Evolutionary conservation across 2,113 vertebrate species (phyloP), one percentile per base, ranked within the genome.

Genomic region (Macaca nemestrina): DNA sequence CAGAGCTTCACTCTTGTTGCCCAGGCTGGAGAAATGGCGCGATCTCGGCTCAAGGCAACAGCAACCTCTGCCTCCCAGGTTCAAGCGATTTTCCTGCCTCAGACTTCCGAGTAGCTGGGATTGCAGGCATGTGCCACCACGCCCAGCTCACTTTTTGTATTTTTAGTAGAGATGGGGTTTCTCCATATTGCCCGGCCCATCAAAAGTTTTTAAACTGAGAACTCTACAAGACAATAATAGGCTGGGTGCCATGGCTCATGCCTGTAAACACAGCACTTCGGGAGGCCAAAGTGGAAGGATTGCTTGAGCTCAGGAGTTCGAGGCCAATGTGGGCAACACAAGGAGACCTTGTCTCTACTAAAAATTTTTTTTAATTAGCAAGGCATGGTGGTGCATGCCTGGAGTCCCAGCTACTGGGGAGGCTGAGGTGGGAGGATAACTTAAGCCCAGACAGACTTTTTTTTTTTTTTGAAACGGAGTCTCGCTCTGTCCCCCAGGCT

Each of bases 131-230:
- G 20, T 9, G 22, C 57, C 57, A 59, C 8, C 57, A 59, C 8
- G 23, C 57, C 3, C 0, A 3, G 57, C 57, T 11, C 25, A 25
- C 3, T 59, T 59, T 25, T 59, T 25, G 57, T 59, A 11, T 25
- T 59, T 59, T 59, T 59, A 25, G 57, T 59, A 59, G 57, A 59
- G 57, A 59, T 3, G 1, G 57, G 57, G 57, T 59, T 25, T 59
- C 23, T 25, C 57, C 57, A 25, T 25, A 25, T 11, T 59, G 3
- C 59, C 23, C 0, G 0, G 23, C 59, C 23, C 3, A 5, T 43
- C 38, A 27, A 73, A 43, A 43, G 72, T 27, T 75, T 75, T 43
- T 25, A 30, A 76, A 43, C 73, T 45, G 13, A 45, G 14, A 76
- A 76, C 40, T 45, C 50, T 81, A 40, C 23, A 48, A 78, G 43